These are phyloP conservation scores for Masnerella sp. DNA, from an alignment of 2,888 invertebrate species.

Conservation along the genomic window DNA sequence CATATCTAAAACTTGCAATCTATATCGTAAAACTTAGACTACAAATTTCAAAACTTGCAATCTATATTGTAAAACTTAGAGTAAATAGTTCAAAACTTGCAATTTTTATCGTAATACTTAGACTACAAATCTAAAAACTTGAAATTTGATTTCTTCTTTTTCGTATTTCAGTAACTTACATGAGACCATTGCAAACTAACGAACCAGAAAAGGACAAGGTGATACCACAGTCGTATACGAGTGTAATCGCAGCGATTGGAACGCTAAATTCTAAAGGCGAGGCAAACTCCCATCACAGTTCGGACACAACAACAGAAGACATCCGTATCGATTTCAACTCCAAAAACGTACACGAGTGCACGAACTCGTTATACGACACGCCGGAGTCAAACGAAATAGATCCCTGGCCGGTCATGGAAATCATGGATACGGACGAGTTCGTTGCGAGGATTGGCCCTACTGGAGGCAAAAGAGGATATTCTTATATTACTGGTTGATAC, in stretches of 20 bases:
- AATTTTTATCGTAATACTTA: too few species aligned
- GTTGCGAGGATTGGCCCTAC: conserved; percentile 90
- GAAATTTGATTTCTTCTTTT: conserved; percentile 2
- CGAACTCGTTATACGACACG: conserved; percentile 82
- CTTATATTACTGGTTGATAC: conserved; percentile 84
- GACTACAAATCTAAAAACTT: too few species aligned
- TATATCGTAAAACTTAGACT: too few species aligned
- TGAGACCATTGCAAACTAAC: conserved; percentile 86
- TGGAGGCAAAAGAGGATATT: conserved; percentile 88
- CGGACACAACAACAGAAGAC: conserved; percentile 85
- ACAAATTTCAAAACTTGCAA: too few species aligned
- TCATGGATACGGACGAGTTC: conserved; percentile 82
- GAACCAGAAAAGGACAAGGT: conserved; percentile 86
- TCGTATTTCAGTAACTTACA: conserved; percentile 82
- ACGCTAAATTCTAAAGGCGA: conserved; percentile 88
- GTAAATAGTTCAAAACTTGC: too few species aligned
- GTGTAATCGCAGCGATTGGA: conserved; percentile 93
- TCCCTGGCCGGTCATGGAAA: conserved; percentile 85
- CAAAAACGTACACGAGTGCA: conserved; percentile 85
- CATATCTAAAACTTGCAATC: too few species aligned
- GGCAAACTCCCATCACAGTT: conserved; percentile 89
- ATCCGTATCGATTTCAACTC: conserved; percentile 88
- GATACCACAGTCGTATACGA: conserved; percentile 84
- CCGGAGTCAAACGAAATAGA: conserved; percentile 81
- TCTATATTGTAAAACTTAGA: too few species aligned